These are phyloP conservation scores for Phortica magna DNA, from an alignment of 2,888 invertebrate species.

Conservation along the genomic window DNA sequence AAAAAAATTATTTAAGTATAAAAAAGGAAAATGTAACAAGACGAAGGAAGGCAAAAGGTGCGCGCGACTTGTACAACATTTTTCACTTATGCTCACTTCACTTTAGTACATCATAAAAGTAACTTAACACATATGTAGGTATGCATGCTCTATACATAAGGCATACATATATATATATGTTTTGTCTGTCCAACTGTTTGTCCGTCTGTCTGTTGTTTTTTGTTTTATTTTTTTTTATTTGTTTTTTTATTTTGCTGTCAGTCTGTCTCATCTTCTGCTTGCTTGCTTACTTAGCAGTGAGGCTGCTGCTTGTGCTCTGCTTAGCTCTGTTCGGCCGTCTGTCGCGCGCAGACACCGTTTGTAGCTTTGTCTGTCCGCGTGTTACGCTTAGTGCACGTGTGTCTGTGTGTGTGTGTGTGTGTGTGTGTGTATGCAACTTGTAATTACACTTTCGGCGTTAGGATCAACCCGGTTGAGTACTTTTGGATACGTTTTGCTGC, in stretches of 20 bases:
- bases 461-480: neutral
- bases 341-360: too few relatives aligned
- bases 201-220: constrained; percentile 14
- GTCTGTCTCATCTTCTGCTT: too few relatives aligned
- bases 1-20: too few relatives aligned
- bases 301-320: too few relatives aligned
- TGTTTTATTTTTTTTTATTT: constrained; percentile 36
- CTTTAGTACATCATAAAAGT: neutral
- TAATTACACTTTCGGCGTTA: constrained; percentile 12
- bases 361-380: too few relatives aligned
- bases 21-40: neutral
- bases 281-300: too few relatives aligned
- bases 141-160: neutral
- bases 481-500: too few relatives aligned
- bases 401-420: neutral
- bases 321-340: too few relatives aligned
- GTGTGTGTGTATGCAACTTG: constrained; percentile 14
- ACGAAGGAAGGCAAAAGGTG: neutral
- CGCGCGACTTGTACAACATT: constrained; percentile 55
- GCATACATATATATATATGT: neutral
- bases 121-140: neutral
- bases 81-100: constrained; percentile 55
- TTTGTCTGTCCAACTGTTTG: constrained; percentile 4
- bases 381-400: neutral
- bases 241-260: neutral